Evolutionary conservation across 2,797 vertebrate species (phyloP).

Genomic region (Simalia tracyae): DNA sequence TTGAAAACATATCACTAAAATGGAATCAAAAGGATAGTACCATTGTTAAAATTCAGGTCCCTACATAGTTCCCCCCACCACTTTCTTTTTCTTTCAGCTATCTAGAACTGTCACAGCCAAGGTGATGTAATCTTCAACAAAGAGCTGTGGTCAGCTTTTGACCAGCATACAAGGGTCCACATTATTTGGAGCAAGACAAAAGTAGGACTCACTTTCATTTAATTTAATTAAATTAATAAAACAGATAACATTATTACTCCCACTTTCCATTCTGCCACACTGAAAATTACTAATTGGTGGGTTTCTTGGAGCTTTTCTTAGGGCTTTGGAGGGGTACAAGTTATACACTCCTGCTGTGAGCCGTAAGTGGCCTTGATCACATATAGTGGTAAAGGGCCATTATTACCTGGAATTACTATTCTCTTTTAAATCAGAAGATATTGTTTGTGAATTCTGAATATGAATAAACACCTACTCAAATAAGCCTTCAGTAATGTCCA

Average conservation of each 20-base stretch:
- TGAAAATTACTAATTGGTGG: background rate
- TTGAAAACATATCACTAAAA: background rate
- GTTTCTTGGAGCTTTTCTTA: background rate
- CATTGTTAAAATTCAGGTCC: background rate
- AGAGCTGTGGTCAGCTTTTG: background rate
- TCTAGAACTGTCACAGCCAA: background rate
- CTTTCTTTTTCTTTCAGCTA: background rate
- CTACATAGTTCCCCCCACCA: background rate
- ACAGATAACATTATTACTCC: background rate
- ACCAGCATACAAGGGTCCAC: background rate
- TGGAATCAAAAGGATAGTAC: background rate
- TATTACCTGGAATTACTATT: background rate
- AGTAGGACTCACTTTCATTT: background rate
- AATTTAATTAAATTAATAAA: background rate
- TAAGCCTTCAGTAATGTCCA: background rate
- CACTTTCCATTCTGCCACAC: background rate
- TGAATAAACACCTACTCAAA: background rate
- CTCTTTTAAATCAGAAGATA: background rate
- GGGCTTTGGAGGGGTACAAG: background rate
- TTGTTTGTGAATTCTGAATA: background rate
- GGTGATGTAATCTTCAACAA: background rate
- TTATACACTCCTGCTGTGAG: background rate
- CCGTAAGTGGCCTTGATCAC: background rate
- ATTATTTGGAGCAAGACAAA: background rate
- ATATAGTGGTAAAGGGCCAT: background rate